Conservation (phyloP, 2,797 vertebrate species). For the Eurystomus glaucurus region DNA sequence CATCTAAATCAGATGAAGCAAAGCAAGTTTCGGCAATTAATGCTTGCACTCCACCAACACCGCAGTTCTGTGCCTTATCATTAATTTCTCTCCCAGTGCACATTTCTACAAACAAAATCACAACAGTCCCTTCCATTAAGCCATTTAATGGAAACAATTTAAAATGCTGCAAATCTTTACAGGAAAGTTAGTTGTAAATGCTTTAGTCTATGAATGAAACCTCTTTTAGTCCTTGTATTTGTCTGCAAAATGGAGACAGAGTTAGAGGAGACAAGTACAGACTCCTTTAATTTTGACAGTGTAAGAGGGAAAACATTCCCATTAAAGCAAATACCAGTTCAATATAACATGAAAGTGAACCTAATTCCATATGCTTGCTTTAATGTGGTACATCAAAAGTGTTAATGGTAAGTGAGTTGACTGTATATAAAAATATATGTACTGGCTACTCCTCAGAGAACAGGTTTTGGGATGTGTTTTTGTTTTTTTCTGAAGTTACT, state of each 20-base stretch:
- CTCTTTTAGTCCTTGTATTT: not conserved
- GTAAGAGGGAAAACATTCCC: slow-evolving; percentile 1
- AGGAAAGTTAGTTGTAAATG: not conserved
- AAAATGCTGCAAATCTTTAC: not conserved
- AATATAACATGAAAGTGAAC: slow-evolving; percentile 62
- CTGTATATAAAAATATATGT: slow-evolving; percentile 29
- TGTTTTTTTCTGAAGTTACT: not conserved
- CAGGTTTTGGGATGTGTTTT: not conserved
- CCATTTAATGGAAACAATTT: not conserved
- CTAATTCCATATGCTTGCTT: slow-evolving; percentile 57
- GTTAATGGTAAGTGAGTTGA: slow-evolving; percentile 25
- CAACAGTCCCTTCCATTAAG: not conserved
- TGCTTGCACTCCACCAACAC: fast-evolving
- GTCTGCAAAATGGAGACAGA: not conserved
- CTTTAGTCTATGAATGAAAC: not conserved
- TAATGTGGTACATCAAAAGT: slow-evolving; percentile 69
- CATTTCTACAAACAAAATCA: not conserved
- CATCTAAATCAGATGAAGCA: not conserved
- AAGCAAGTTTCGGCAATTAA: not conserved
- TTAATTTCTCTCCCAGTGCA: not conserved
- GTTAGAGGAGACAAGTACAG: not conserved
- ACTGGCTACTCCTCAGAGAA: slow-evolving; percentile 13
- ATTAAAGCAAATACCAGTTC: slow-evolving; percentile 49
- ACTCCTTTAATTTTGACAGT: not conserved
- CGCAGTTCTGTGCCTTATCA: not conserved